These are phyloP conservation scores for Drosophila robusta DNA, from an alignment of 2,888 invertebrate genomes.

Conservation along the genomic window DNA sequence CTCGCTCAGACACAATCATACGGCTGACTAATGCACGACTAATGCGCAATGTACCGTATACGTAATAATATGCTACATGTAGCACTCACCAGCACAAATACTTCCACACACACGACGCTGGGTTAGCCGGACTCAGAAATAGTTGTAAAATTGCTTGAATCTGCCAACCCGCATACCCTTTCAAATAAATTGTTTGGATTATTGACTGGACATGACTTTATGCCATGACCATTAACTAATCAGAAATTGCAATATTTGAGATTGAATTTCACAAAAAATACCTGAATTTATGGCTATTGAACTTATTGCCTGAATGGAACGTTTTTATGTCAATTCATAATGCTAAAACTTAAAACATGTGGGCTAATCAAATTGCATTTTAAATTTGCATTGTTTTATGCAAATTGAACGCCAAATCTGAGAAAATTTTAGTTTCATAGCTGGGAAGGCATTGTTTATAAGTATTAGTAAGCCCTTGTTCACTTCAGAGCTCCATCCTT, in stretches of 20 bases:
- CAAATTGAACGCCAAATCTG: not conserved
- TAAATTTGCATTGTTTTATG: not conserved
- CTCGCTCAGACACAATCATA: slow-evolving; percentile 58
- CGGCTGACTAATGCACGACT: slow-evolving; percentile 54
- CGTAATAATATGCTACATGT: slow-evolving; percentile 47
- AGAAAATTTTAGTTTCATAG: not conserved
- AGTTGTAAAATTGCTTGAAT: slow-evolving; percentile 2
- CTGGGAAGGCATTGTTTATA: not conserved
- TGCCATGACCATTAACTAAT: slow-evolving; percentile 6
- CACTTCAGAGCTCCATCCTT: not conserved
- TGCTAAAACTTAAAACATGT: not conserved
- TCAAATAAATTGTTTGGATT: not conserved
- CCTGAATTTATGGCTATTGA: not conserved
- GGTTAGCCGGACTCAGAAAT: slow-evolving; percentile 3
- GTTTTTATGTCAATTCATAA: not conserved
- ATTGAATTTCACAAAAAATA: not conserved
- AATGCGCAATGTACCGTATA: slow-evolving; percentile 52
- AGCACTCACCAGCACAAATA: slow-evolving; percentile 21
- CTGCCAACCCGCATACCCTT: slow-evolving; percentile 6
- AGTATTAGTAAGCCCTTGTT: not conserved
- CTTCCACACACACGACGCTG: not conserved
- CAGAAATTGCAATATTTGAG: not conserved
- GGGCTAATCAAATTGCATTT: not conserved
- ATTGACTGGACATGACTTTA: not conserved
- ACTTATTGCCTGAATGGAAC: not conserved